Evolutionary conservation across 2,113 vertebrate species (phyloP), one percentile per base, ranked within the genome.

Genomic region (Neodontobutis hainanensis): DNA sequence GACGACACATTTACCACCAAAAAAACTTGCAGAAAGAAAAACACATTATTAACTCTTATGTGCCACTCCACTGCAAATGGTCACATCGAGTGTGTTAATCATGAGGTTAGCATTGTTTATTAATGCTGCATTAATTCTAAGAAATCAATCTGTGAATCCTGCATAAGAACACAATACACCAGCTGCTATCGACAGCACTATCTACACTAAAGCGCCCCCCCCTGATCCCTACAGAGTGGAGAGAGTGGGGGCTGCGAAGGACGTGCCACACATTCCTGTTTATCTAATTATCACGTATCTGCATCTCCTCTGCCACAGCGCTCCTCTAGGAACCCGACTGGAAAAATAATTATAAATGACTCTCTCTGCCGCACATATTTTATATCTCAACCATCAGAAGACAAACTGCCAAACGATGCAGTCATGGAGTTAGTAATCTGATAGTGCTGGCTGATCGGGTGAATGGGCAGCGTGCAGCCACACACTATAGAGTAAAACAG

Each of bases 301-400:
- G 45, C 12, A 47, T 68, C 48, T 61, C 40, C 49, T 65, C 59
- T 49, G 46, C 59, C 61, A 36, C 35, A 66, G 40, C 58, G 48
- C 62, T 61, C 66, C 67, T 75, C 40, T 15, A 6, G 55, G 62
- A 77, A 50, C 11, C 47, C 32, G 61, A 16, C 35, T 19, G 56
- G 46, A 66, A 74, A 67, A 85, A 82, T 61, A 78, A 83, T 82
- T 81, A 73, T 64, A 38, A 83, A 84, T 81, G 35, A 66, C 34
- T 57, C 58, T 71, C 56, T 32, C 68, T 45, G 56, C 12, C 49
- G 58, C 66, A 50, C 60, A 69, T 81, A 75, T 75, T 80, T 78
- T 72, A 77, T 61, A 72, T 72, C 68, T 68, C 27, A 5, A 19
- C 65, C 49, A 64, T 81, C 77, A 62, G 66, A 74, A 79, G 69